Conservation (phyloP, 2,797 vertebrate species). For the Danio jaintianensis region DNA sequence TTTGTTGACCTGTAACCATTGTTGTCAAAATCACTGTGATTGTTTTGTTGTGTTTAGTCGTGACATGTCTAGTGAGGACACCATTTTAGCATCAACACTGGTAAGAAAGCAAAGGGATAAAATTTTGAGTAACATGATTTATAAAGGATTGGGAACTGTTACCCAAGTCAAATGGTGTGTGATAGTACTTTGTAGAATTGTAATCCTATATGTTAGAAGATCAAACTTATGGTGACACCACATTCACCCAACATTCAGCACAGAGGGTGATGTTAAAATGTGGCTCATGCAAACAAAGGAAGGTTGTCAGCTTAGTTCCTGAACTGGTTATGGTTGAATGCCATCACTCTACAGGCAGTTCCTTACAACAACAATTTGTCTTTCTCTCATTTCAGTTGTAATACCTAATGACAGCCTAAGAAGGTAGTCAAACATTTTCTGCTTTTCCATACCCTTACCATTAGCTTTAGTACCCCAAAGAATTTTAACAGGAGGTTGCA, state of each 20-base stretch:
- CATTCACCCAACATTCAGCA: background rate
- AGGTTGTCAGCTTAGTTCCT: constrained; percentile 14
- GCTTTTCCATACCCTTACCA: constrained; percentile 2
- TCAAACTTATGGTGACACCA: background rate
- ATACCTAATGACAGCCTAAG: constrained; percentile 11
- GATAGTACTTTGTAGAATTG: background rate
- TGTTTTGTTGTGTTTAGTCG: too few relatives aligned
- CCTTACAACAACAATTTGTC: constrained; percentile 7
- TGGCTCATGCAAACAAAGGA: background rate
- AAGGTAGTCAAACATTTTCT: background rate
- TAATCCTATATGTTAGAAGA: background rate
- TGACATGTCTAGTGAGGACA: too few relatives aligned
- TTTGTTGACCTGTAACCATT: too few relatives aligned
- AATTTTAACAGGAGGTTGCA: background rate
- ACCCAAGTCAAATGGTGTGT: background rate
- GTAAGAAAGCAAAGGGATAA: background rate
- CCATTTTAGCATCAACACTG: background rate
- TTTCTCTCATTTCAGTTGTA: constrained; percentile 19
- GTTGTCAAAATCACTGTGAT: too few relatives aligned
- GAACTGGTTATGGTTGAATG: constrained; percentile 11
- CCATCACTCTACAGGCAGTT: background rate
- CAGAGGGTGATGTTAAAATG: background rate
- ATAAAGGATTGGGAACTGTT: background rate
- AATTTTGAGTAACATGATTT: background rate
- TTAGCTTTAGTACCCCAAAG: constrained; percentile 27